Conservation (phyloP, 2,888 invertebrate species). For the Suillia variegata region DNA sequence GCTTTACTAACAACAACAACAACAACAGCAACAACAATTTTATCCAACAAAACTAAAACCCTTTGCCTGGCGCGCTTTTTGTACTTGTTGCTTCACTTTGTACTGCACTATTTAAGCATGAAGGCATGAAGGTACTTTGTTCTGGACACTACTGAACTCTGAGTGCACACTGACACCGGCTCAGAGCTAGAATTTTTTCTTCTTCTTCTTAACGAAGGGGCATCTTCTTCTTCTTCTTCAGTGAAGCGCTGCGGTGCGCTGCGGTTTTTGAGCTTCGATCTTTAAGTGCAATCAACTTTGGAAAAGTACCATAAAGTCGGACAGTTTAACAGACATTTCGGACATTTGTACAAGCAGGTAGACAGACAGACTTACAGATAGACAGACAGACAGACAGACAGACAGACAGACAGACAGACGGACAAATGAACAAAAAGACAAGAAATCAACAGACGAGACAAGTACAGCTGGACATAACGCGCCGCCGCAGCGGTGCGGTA, state of each 20-base stretch:
- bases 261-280: too few relatives aligned
- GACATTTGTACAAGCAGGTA: background rate
- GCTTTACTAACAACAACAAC: too few relatives aligned
- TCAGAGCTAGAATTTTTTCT: background rate
- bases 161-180: too few relatives aligned
- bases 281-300: constrained; percentile 4
- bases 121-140: too few relatives aligned
- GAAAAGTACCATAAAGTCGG: constrained; percentile 5
- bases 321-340: constrained; percentile 4
- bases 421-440: background rate
- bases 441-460: background rate
- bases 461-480: too few relatives aligned
- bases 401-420: background rate
- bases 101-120: too few relatives aligned
- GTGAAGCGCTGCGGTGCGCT: background rate
- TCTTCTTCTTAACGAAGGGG: background rate
- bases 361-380: background rate
- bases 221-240: background rate
- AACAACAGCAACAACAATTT: too few relatives aligned
- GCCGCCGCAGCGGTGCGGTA: too few relatives aligned
- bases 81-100: background rate
- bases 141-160: too few relatives aligned
- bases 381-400: background rate
- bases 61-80: background rate
- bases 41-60: background rate